Evolutionary conservation across 1,140 invertebrate species (phyloP).

Genomic region (Pseudomyrmex sp.): DNA sequence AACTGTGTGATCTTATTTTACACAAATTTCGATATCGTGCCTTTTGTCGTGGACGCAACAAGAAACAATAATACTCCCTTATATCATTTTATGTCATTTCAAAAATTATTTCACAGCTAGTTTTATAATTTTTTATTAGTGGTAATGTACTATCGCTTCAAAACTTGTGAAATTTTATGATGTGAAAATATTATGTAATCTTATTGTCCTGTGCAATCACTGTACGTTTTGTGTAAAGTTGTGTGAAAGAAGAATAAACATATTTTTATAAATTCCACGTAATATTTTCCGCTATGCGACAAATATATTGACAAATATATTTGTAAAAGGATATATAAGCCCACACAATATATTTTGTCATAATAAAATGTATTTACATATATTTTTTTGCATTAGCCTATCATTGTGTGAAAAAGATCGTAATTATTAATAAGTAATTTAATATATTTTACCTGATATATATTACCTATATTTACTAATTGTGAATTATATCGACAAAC

Average conservation of each 20-base stretch:
- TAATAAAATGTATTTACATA: constrained; percentile 63
- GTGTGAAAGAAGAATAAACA: constrained; percentile 66
- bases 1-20: constrained; percentile 22
- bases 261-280: constrained; percentile 64
- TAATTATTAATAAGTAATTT: constrained; percentile 59
- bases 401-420: constrained; percentile 55
- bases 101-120: constrained; percentile 37
- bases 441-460: constrained; percentile 43
- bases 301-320: neutral
- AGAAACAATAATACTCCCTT: constrained; percentile 52
- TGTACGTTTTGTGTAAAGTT: constrained; percentile 57
- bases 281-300: neutral
- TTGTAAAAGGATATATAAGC: constrained; percentile 41
- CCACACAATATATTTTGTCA: constrained; percentile 44
- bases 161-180: constrained; percentile 18
- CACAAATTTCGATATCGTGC: constrained; percentile 38
- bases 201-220: constrained; percentile 56
- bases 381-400: constrained; percentile 57
- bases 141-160: constrained; percentile 11
- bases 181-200: constrained; percentile 50
- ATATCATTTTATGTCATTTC: neutral
- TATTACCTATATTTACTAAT: constrained; percentile 50
- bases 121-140: constrained; percentile 47
- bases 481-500: constrained; percentile 43
- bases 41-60: constrained; percentile 47